A percentile compares a stretch with the other conserved stretches of the same genome.
These are phyloP conservation scores for Enteromius fasciolatus DNA, from an alignment of 2,797 vertebrate species.

Conservation along the genomic window DNA sequence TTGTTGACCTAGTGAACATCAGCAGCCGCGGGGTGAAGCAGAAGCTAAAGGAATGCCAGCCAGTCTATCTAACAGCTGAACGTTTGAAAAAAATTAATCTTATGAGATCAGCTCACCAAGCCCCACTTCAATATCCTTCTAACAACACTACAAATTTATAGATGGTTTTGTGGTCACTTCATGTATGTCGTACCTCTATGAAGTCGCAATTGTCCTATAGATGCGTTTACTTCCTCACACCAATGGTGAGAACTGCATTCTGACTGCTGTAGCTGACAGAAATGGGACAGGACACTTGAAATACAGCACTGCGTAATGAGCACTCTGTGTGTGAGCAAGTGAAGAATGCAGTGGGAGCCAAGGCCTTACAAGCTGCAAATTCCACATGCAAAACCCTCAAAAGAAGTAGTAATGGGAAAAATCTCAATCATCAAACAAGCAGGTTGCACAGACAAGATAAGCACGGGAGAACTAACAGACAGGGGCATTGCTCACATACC, in stretches of 20 bases:
- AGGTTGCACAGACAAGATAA: constrained; percentile 44
- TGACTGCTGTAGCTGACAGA: constrained; percentile 29
- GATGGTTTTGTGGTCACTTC: not conserved
- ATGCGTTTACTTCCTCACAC: not conserved
- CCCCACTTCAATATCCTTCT: not conserved
- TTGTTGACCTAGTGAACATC: constrained; percentile 24
- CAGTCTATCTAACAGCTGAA: constrained; percentile 34
- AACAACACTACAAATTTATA: not conserved
- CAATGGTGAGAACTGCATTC: not conserved
- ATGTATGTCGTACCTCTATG: not conserved
- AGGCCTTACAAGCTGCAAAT: constrained; percentile 47
- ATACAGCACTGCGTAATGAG: constrained; percentile 30
- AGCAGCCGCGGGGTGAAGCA: constrained; percentile 7
- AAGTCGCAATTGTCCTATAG: not conserved
- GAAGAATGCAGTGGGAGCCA: constrained; percentile 54
- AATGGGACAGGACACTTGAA: constrained; percentile 12
- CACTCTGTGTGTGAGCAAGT: constrained; percentile 30
- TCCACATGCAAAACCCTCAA: constrained; percentile 45
- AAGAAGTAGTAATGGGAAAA: constrained; percentile 44
- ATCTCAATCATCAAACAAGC: constrained; percentile 50
- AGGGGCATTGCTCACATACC: constrained; percentile 52
- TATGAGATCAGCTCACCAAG: constrained; percentile 6
- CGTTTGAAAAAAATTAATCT: constrained; percentile 14
- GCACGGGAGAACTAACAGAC: constrained; percentile 40
- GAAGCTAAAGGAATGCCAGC: constrained; percentile 43